Evolutionary conservation across 1,140 invertebrate species (phyloP).

Genomic region (Cherax destructor): DNA sequence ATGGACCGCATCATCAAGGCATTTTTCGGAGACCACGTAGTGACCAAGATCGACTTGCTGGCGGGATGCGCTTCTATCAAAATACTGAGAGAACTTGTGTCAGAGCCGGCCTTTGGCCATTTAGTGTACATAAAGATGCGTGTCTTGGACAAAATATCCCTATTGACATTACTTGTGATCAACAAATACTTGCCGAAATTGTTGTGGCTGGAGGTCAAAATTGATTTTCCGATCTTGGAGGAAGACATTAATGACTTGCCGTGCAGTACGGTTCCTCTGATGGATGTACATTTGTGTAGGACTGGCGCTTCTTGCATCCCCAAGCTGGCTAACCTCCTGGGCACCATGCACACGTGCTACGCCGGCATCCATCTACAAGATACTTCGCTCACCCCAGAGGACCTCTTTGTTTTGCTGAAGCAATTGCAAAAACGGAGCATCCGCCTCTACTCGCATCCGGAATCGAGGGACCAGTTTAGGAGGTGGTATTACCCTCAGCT

Average conservation of each 20-base stretch:
- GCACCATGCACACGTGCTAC: conserved; percentile 53
- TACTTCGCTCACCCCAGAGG: conserved; percentile 64
- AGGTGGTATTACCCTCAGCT: conserved; percentile 69
- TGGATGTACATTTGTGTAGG: conserved; percentile 62
- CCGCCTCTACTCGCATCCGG: conserved; percentile 27
- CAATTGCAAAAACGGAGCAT: conserved; percentile 58
- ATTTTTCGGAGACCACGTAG: conserved; percentile 47
- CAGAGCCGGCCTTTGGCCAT: conserved; percentile 32
- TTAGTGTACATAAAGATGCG: conserved; percentile 62
- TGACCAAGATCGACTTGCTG: conserved; percentile 59
- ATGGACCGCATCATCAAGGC: conserved; percentile 55
- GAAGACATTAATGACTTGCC: conserved; percentile 48
- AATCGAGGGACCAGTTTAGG: conserved; percentile 53
- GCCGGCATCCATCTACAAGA: conserved; percentile 66
- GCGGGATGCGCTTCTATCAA: conserved; percentile 34
- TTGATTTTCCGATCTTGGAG: conserved; percentile 53
- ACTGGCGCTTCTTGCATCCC: conserved; percentile 37
- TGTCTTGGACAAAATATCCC: conserved; percentile 36
- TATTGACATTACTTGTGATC: conserved; percentile 34
- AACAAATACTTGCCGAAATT: conserved; percentile 31
- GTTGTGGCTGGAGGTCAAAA: conserved; percentile 67
- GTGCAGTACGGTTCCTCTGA: conserved; percentile 26
- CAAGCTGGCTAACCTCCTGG: conserved; percentile 48
- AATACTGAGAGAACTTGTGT: conserved; percentile 22
- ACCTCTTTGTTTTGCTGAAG: conserved; percentile 63